Percentiles rank a stretch among this genome's conserved stretches.
Conservation (phyloP, 2,113 vertebrate genomes). For the Melanostigma gelatinosum region DNA sequence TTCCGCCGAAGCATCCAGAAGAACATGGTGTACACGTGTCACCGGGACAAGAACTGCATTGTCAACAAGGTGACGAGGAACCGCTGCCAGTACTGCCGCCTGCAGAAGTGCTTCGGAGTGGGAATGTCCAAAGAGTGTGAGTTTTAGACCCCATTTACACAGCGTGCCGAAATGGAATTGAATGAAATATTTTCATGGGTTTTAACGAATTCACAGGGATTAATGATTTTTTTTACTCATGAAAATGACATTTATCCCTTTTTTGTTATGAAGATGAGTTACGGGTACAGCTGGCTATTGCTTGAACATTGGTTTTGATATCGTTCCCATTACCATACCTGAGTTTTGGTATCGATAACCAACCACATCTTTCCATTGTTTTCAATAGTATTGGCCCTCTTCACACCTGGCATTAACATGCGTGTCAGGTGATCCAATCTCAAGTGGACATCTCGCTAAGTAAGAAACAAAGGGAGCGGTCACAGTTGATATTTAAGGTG, state of each 20-base stretch:
- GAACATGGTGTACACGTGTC: constrained; percentile 99
- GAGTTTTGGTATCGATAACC: neutral
- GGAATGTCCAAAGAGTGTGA: constrained; percentile 99
- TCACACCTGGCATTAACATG: no score
- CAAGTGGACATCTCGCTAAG: no score
- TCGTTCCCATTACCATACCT: neutral
- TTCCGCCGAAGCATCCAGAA: constrained; percentile 99
- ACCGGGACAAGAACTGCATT: constrained; percentile 98
- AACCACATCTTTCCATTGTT: neutral
- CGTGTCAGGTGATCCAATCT: no score
- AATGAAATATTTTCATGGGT: neutral
- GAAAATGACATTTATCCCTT: no score
- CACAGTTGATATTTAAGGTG: no score
- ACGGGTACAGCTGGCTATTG: neutral
- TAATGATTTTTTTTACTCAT: neutral
- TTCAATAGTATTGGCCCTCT: no score
- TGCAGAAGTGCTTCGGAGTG: constrained; percentile 97
- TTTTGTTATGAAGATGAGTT: neutral
- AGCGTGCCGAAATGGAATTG: neutral
- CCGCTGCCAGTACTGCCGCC: constrained; percentile 98
- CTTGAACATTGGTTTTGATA: neutral
- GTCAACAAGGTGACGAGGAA: constrained; percentile 99
- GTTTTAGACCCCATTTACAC: constrained; percentile 54
- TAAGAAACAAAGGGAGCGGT: no score
- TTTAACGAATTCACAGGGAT: neutral